phyloP scores from a whole-genome alignment of 2,888 invertebrate species.

The Pinctada fucata region DNA sequence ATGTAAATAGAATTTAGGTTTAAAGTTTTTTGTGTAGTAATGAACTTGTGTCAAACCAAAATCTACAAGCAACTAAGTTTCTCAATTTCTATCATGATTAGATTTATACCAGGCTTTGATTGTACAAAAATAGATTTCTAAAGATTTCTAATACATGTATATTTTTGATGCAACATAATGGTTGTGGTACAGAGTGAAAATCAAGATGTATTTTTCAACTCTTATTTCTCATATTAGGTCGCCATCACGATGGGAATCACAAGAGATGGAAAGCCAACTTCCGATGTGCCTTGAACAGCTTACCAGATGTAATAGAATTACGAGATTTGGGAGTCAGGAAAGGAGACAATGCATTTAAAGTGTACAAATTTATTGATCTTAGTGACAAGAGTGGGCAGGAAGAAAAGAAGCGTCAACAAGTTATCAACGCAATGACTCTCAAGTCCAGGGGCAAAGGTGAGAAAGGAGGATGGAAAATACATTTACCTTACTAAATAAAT shows the following conservation, averaged over 20 bases:
- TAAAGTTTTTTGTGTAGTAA: no score
- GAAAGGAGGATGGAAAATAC: neutral
- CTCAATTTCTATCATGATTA: no score
- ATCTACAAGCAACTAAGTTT: no score
- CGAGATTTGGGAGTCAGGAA: conserved; percentile 57
- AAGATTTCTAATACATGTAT: no score
- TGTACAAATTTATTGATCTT: conserved; percentile 60
- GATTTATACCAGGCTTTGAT: no score
- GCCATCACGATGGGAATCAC: conserved; percentile 58
- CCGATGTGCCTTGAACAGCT: conserved; percentile 69
- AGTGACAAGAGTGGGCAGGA: conserved; percentile 28
- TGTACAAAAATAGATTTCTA: no score
- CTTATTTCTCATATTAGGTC: conserved; percentile 36
- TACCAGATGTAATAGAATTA: conserved; percentile 65
- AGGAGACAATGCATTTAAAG: conserved; percentile 67
- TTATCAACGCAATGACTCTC: neutral
- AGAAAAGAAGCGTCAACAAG: conserved; percentile 3
- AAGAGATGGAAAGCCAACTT: conserved; percentile 72
- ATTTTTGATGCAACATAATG: no score
- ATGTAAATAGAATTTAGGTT: no score
- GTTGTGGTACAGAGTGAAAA: no score
- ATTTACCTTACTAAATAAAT: neutral
- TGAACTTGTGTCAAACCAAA: no score
- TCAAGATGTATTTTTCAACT: no score
- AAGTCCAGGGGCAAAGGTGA: conserved; percentile 7